Percentiles rank a stretch among this genome's conserved stretches.
Conservation (phyloP, 2,888 invertebrate genomes). For the Drosophila borborema region DNA sequence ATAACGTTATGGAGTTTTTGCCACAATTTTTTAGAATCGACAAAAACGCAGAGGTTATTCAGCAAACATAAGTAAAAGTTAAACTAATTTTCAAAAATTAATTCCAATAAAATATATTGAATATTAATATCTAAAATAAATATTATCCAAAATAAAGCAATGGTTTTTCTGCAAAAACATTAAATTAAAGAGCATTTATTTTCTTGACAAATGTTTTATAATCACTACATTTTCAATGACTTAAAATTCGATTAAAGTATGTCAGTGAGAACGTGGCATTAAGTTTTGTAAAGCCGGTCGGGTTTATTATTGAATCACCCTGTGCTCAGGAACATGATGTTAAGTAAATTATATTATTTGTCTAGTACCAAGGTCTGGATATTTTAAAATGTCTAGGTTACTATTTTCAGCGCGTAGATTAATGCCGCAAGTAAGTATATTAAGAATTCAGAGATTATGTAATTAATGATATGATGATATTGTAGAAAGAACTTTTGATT, state of each 20-base stretch:
- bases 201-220: not conserved
- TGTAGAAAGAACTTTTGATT: constrained; percentile 66
- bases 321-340: constrained; percentile 53
- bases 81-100: too few species aligned
- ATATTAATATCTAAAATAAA: too few species aligned
- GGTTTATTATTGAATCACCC: constrained; percentile 34
- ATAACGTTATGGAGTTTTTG: not conserved
- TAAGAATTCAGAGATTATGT: not conserved
- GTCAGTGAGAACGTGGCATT: constrained; percentile 15
- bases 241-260: not conserved
- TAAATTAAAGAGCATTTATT: not conserved
- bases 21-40: not conserved
- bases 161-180: not conserved
- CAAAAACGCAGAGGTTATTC: not conserved
- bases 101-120: too few species aligned
- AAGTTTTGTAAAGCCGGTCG: constrained; percentile 5
- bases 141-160: too few species aligned
- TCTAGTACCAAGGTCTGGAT: constrained; percentile 40
- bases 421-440: constrained; percentile 55
- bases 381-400: constrained; percentile 61
- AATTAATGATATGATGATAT: constrained; percentile 15
- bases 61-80: too few species aligned
- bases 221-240: not conserved
- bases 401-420: constrained; percentile 61
- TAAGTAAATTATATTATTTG: constrained; percentile 43